These are phyloP conservation scores for Schizaphis graminum DNA, from an alignment of 2,888 invertebrate genomes.

Conservation along the genomic window DNA sequence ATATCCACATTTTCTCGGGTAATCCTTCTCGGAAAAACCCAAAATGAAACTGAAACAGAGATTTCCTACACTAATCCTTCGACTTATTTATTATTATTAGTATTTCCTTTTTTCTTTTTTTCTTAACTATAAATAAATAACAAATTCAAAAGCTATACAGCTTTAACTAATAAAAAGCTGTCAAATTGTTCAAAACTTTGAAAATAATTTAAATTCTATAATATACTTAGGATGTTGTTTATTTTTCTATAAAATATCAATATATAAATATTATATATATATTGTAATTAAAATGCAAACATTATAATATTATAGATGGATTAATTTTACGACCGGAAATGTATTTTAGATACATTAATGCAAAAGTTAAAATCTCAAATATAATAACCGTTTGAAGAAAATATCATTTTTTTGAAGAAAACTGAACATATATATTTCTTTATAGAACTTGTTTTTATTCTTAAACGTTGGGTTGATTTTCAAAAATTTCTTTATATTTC, in stretches of 20 bases:
- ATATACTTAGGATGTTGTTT: background rate
- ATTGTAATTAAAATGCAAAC: background rate
- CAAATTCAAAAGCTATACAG: background rate
- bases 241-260: background rate
- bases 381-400: background rate
- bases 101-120: background rate
- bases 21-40: background rate
- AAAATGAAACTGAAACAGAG: conserved; percentile 8
- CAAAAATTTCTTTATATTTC: background rate
- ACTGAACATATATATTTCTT: background rate
- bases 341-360: background rate
- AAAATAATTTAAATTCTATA: background rate
- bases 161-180: background rate
- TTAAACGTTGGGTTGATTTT: too few relatives aligned
- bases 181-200: background rate
- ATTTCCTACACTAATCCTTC: background rate
- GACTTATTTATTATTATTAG: conserved; percentile 17
- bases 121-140: background rate
- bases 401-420: background rate
- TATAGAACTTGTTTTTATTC: background rate
- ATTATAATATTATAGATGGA: background rate
- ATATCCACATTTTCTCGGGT: background rate
- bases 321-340: background rate
- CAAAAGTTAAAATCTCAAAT: background rate
- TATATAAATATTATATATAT: background rate